Conservation (phyloP, 1,140 invertebrate genomes). For the Zaprionus lachaisei region DNA sequence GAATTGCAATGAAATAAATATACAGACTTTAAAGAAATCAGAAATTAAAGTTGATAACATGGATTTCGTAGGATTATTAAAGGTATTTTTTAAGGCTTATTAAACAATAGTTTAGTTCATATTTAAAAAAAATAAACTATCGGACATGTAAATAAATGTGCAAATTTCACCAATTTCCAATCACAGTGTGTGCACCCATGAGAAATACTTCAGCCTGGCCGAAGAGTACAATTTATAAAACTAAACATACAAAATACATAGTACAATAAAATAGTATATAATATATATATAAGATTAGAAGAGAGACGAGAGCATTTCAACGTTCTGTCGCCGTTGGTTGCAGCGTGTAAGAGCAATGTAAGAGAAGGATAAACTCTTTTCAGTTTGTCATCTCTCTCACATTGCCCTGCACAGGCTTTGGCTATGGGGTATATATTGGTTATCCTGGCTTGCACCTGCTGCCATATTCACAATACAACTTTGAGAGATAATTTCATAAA, state of each 20-base stretch:
- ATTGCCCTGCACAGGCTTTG: slow-evolving; percentile 49
- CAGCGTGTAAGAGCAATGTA: slow-evolving; percentile 41
- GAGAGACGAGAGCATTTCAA: slow-evolving; percentile 35
- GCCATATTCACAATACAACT: slow-evolving; percentile 62
- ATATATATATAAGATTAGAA: slow-evolving; percentile 6
- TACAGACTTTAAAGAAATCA: neutral
- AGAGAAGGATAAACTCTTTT: neutral
- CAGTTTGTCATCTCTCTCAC: slow-evolving; percentile 1
- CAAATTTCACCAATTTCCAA: slow-evolving; percentile 21
- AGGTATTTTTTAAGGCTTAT: no score
- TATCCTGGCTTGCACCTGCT: slow-evolving; percentile 39
- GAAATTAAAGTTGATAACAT: slow-evolving; percentile 5
- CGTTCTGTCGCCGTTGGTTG: slow-evolving; percentile 35
- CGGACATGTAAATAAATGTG: slow-evolving; percentile 11
- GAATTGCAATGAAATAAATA: neutral
- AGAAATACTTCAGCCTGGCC: slow-evolving; percentile 51
- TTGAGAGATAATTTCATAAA: slow-evolving; percentile 37
- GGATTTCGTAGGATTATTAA: no score
- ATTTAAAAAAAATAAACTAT: neutral
- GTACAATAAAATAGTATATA: slow-evolving; percentile 16
- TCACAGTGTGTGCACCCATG: neutral
- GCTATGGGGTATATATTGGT: neutral
- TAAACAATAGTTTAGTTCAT: neutral
- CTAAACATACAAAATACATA: slow-evolving; percentile 40
- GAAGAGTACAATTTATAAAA: slow-evolving; percentile 55